Evolutionary conservation across 2,113 vertebrate species (phyloP), one percentile per base, ranked within the genome.

Genomic region (Prinia subflava): DNA sequence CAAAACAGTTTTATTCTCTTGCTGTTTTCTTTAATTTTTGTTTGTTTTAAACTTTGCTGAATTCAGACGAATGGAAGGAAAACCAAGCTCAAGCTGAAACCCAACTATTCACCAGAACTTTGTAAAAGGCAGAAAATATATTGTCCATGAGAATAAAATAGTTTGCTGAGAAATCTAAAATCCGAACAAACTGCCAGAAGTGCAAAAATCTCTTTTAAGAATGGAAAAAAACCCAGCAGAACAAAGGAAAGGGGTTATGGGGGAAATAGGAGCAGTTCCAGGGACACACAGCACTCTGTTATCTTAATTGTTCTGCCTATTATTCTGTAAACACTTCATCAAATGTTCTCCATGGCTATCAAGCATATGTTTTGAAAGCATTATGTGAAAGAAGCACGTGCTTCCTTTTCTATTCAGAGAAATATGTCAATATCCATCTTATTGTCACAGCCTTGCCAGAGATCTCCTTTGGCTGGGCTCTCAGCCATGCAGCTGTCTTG

Each of bases 241-340:
- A n/a, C 21, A 82, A 78, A 79, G 25, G 39, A 60, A 82, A 79
- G 6, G 6, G 33, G 4, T 2, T 5, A 31, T 27, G 13, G 14
- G 28, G 25, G 2, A 71, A 87, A 85, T 5, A 56, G 81, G 62
- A 94, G 46, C 53, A 28, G 65, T 91, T 94, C 87, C 87, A 96
- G 74, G 56, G 70, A 90, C 74, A 75, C 70, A 62, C 25, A 89
- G 30, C 39, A 4, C 75, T 89, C 90, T 84, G 56, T 56, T 91
- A 30, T 88, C 83, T 87, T 88, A 81, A 85, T 85, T 88, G 46
- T 63, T 93, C 83, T 90, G 78, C 50, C 67, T 83, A 83, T 95
- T 95, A 59, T 86, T 83, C 94, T 90, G 55, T 57, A 89, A 92
- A 86, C 60, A 83, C 63, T 69, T 62, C 42, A 80, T 76, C 68